A percentile compares a stretch with the other conserved stretches of the same genome.
Conservation (phyloP, 2,113 vertebrate species). For the Gadus chalcogrammus region DNA sequence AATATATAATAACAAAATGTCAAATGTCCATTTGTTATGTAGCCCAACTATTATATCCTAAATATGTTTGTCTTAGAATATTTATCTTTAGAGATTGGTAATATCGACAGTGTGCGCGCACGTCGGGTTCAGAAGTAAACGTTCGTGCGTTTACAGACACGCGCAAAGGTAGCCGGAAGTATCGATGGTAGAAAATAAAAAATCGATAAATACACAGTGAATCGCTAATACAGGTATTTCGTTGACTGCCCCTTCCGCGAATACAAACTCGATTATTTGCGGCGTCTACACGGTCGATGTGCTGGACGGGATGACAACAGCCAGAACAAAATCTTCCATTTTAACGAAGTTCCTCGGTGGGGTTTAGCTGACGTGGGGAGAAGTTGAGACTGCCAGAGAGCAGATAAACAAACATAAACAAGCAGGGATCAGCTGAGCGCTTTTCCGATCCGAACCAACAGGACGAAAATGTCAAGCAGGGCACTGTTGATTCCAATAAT, state of each 20-base stretch:
- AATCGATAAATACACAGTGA: conserved; percentile 61
- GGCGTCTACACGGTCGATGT: conserved; percentile 13
- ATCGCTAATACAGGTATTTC: conserved; percentile 8
- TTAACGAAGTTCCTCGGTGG: conserved; percentile 58
- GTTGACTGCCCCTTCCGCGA: conserved; percentile 27
- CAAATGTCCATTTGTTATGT: too few relatives aligned
- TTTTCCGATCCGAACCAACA: conserved; percentile 52
- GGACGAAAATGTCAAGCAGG: conserved; percentile 48
- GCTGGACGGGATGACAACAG: conserved; percentile 26
- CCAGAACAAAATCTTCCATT: conserved; percentile 28
- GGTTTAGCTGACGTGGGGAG: conserved; percentile 69
- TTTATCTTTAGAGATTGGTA: too few relatives aligned
- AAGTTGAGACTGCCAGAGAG: conserved; percentile 62
- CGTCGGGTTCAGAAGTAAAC: conserved; percentile 47
- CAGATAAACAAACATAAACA: conserved; percentile 68
- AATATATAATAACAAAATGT: too few relatives aligned
- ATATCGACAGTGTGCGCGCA: conserved; percentile 54
- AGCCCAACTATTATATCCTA: too few relatives aligned
- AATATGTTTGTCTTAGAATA: too few relatives aligned
- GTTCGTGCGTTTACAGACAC: conserved; percentile 63
- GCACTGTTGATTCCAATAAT: conserved; percentile 43
- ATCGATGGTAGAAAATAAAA: conserved; percentile 70
- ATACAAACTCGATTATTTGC: conserved; percentile 11
- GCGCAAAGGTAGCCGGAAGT: conserved; percentile 75
- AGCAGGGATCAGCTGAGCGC: conserved; percentile 63